Percentiles rank a stretch among this genome's conserved stretches.
Conservation (phyloP, 2,888 invertebrate species). For the Steinernema hermaphroditum region DNA sequence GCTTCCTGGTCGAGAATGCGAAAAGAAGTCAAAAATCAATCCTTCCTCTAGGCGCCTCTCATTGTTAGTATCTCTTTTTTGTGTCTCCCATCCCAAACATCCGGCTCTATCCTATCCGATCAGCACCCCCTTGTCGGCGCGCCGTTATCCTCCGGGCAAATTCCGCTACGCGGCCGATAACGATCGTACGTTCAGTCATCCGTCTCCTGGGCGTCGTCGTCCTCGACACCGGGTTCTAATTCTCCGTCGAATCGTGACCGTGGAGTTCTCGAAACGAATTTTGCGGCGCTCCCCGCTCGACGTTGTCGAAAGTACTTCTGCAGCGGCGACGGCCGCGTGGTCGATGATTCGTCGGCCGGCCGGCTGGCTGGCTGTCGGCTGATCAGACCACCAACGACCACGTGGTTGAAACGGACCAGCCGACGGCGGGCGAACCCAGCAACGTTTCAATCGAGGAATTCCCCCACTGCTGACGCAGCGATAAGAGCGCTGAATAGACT, state of each 20-base stretch:
- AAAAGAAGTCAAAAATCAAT: too few relatives aligned
- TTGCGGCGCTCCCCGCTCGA: neutral
- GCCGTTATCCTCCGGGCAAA: neutral
- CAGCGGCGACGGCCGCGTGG: neutral
- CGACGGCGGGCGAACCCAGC: too few relatives aligned
- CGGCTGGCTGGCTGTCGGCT: neutral
- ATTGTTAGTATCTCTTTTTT: neutral
- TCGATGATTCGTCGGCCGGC: neutral
- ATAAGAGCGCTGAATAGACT: too few relatives aligned
- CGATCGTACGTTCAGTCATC: neutral
- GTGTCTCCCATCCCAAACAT: neutral
- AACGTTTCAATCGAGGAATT: too few relatives aligned
- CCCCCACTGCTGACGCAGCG: too few relatives aligned
- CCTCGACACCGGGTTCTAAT: constrained; percentile 2
- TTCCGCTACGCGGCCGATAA: neutral
- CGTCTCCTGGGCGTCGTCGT: neutral
- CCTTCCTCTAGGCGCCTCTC: too few relatives aligned
- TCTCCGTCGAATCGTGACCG: neutral
- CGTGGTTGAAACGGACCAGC: constrained; percentile 11
- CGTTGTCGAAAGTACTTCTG: constrained; percentile 2
- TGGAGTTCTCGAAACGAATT: neutral
- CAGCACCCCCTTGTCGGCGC: neutral
- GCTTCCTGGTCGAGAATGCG: too few relatives aligned
- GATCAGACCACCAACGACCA: constrained; percentile 21
- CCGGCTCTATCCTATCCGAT: neutral